Evolutionary conservation across 2,113 vertebrate genomes (phyloP).

Genomic region (Vidua chalybeata): DNA sequence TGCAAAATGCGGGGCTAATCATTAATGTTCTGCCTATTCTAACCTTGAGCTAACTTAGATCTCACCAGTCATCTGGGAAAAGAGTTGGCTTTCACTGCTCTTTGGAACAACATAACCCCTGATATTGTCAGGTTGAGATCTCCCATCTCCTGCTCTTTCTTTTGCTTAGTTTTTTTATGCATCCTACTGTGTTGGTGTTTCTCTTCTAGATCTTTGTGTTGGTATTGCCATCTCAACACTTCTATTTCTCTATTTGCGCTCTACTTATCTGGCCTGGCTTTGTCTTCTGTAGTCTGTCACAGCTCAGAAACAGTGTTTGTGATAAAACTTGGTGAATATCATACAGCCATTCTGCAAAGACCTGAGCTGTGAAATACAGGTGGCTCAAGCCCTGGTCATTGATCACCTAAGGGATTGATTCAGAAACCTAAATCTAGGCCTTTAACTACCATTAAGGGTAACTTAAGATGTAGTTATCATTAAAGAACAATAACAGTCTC

Average conservation of each 20-base stretch:
- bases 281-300: not conserved
- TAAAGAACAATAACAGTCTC: not conserved
- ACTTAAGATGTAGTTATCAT: not conserved
- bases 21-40: not conserved
- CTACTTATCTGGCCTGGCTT: not conserved
- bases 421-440: not conserved
- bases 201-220: not conserved
- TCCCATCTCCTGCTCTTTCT: not conserved
- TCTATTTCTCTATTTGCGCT: not conserved
- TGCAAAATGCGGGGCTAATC: not conserved
- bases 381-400: not conserved
- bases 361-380: not conserved
- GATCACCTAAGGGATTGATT: not conserved
- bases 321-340: not conserved
- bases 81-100: not conserved
- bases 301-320: not conserved
- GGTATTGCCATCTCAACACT: not conserved
- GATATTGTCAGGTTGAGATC: not conserved
- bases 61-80: not conserved
- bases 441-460: not conserved
- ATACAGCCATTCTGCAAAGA: rapidly evolving
- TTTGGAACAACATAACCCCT: not conserved
- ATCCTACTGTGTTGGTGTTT: not conserved
- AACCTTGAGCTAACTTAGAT: not conserved
- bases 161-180: not conserved